Base-by-base conservation (phyloP, 2,888 invertebrate species). In the Hydriomena furcata region DNA sequence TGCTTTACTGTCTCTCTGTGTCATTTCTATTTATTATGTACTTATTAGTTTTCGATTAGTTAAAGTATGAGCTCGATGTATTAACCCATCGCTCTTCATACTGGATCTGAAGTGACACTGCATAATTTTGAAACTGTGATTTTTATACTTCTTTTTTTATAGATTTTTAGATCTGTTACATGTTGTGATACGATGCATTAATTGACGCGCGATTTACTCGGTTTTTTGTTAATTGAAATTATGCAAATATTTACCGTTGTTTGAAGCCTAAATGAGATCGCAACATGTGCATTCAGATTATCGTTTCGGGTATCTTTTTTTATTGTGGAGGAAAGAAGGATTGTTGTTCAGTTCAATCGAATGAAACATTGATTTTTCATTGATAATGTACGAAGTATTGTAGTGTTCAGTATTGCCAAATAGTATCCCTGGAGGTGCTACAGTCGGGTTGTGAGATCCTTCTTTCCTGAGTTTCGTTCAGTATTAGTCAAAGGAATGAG, bases 91-190 rank as follows among this genome's bases (percentile, higher is more conserved):
- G 73, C 73, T 79, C 84, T 84, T 84, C 82, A 78, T 75, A 80
- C 81, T 79, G 78, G 78, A 83, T 84, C 82, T 84, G 82, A 87
- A 83, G 85, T 84, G 85, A 86, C 86, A 81, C 86, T 83, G 90
- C 90, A 89, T 90, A 89, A 89, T 89, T 87, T 86, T 71, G 80
- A 78, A 89, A 87, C 90, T 90, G 90, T 90, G 90, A 90, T 90
- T 88, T 88, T 89, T 90, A 84, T 86, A 84, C 82, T 82, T 82
- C 73, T 79, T 79, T 82, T 78, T 82, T 80, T 84, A 88, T 82
- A 80, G n/a, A n/a, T 80, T 79, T 72, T 87, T 87, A 85, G 82
- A 83, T 77, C 82, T 85, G 83, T 81, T 82, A 83, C 88, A 83
- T 85, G 86, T 88, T 89, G 88, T 87, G 87, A 86, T 84, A 76